These are phyloP conservation scores for Nymphalis c-album DNA, from an alignment of 2,888 invertebrate species.

Conservation along the genomic window DNA sequence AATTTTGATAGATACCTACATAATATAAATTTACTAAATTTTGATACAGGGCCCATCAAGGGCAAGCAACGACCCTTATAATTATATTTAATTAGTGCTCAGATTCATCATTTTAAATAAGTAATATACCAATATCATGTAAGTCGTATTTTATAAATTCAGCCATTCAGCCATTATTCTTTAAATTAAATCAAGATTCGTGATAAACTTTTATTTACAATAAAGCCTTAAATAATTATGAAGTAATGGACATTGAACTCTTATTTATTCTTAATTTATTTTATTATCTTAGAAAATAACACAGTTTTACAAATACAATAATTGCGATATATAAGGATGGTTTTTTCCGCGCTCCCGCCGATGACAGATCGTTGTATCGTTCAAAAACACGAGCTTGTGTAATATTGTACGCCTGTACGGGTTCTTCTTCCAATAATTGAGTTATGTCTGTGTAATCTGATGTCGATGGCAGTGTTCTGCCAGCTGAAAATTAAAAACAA, in stretches of 20 bases:
- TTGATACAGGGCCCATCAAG: no score
- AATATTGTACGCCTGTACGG: slow-evolving; percentile 57
- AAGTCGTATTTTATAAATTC: no score
- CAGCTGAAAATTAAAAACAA: slow-evolving; percentile 48
- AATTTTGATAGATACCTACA: no score
- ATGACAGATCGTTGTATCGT: slow-evolving; percentile 41
- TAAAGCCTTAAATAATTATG: not conserved
- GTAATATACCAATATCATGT: no score
- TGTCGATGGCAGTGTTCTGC: slow-evolving; percentile 56
- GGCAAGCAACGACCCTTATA: no score
- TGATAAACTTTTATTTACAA: no score
- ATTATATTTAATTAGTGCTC: no score
- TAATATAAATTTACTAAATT: no score
- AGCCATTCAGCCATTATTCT: no score
- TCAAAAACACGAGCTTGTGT: slow-evolving; percentile 62
- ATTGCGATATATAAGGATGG: slow-evolving; percentile 48
- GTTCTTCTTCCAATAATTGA: slow-evolving; percentile 65
- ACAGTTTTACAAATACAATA: slow-evolving; percentile 38
- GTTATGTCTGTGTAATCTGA: slow-evolving; percentile 66
- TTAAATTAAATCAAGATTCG: no score
- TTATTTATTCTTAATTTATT: slow-evolving; percentile 3
- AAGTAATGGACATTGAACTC: not conserved
- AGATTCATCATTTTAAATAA: no score
- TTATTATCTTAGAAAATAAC: slow-evolving; percentile 24
- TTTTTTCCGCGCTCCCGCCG: slow-evolving; percentile 45